These are phyloP conservation scores for Thera obeliscata DNA, from an alignment of 2,888 invertebrate genomes.

Conservation along the genomic window DNA sequence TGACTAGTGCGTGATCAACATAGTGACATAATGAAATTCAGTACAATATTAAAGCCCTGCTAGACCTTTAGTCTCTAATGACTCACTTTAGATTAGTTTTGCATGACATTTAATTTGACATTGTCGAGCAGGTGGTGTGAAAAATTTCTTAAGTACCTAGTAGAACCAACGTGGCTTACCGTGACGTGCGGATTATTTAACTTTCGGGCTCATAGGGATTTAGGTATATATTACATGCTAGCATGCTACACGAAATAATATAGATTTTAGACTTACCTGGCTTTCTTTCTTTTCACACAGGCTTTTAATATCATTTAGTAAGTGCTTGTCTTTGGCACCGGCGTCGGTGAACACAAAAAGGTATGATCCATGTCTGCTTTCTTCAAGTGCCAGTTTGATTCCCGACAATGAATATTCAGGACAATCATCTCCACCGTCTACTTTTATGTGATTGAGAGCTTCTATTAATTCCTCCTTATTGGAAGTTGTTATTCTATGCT, in stretches of 20 bases:
- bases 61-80: too few relatives aligned
- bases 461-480: conserved; percentile 15
- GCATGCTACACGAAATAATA: not conserved
- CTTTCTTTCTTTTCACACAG: conserved; percentile 43
- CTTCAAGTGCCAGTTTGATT: conserved; percentile 31
- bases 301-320: conserved; percentile 30
- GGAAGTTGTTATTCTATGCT: conserved; percentile 28
- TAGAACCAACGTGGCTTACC: too few relatives aligned
- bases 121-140: too few relatives aligned
- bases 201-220: too few relatives aligned
- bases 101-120: too few relatives aligned
- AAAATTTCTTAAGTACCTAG: too few relatives aligned
- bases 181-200: too few relatives aligned
- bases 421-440: conserved; percentile 21
- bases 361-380: conserved; percentile 39
- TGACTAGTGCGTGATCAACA: too few relatives aligned
- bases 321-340: conserved; percentile 39
- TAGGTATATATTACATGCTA: too few relatives aligned
- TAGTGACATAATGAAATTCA: too few relatives aligned
- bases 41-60: too few relatives aligned
- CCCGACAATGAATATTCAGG: conserved; percentile 37
- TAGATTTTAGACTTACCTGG: conserved; percentile 28
- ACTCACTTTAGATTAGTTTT: too few relatives aligned
- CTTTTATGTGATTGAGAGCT: conserved; percentile 25
- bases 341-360: conserved; percentile 48